Evolutionary conservation across 2,888 invertebrate genomes (phyloP).

Genomic region (Bimastos eiseni): DNA sequence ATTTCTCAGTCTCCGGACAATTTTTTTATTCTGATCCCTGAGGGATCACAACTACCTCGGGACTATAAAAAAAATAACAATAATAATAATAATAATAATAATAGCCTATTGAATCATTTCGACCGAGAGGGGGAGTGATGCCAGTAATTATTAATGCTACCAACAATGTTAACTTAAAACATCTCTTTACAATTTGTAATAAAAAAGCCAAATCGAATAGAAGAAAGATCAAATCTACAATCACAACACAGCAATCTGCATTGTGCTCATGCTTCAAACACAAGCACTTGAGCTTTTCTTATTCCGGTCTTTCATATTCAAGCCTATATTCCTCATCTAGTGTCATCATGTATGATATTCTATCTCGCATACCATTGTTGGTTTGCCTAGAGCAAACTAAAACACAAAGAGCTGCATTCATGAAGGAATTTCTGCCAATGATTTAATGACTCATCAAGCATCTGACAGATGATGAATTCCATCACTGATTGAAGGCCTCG

Average conservation of each 20-base stretch:
- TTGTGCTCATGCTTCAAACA: background rate
- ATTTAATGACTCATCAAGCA: background rate
- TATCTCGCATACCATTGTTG: conserved; percentile 13
- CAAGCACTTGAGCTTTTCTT: background rate
- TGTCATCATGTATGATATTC: background rate
- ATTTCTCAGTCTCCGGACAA: no score
- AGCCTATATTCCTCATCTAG: background rate
- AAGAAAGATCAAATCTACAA: background rate
- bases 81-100: no score
- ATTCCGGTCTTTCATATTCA: background rate
- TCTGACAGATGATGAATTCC: background rate
- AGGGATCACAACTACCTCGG: no score
- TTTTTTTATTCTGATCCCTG: no score
- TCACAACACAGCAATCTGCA: conserved; percentile 1
- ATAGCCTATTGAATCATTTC: no score
- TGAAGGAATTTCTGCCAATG: background rate
- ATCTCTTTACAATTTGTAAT: background rate
- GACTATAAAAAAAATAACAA: no score
- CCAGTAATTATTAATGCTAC: background rate
- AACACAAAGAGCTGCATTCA: background rate
- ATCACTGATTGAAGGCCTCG: background rate
- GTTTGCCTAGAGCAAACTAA: background rate
- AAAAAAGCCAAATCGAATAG: background rate
- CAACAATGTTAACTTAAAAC: background rate
- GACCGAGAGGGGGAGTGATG: background rate